Evolutionary conservation across 2,888 invertebrate genomes (phyloP).

Genomic region (Morpho achilles): DNA sequence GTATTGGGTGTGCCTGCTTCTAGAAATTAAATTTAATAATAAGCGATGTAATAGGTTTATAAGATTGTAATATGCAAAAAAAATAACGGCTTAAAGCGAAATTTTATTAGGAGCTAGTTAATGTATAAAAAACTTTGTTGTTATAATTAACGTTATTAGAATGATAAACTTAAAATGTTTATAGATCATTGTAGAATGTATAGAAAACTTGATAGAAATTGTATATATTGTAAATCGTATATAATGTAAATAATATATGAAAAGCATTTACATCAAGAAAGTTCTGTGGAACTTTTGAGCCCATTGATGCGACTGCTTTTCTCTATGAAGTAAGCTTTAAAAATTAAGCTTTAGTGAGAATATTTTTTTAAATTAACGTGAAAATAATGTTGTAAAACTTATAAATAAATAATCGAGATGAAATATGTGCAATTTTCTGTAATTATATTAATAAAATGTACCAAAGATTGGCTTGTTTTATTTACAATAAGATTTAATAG

Average conservation of each 20-base stretch:
- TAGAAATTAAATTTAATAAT: too few species aligned
- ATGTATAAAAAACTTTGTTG: too few species aligned
- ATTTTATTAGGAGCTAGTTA: too few species aligned
- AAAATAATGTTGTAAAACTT: slow-evolving; percentile 38
- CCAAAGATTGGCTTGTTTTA: slow-evolving; percentile 21
- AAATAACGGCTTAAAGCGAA: too few species aligned
- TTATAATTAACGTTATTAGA: too few species aligned
- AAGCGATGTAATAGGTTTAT: too few species aligned
- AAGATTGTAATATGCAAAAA: too few species aligned
- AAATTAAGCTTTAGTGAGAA: slow-evolving; percentile 24
- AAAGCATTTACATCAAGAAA: slow-evolving; percentile 65
- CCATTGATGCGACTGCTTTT: slow-evolving; percentile 68
- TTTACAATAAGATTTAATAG: background rate
- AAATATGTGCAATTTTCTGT: slow-evolving; percentile 62
- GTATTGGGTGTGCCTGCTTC: too few species aligned
- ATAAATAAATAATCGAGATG: slow-evolving; percentile 50
- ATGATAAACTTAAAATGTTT: too few species aligned
- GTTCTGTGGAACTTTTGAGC: slow-evolving; percentile 61
- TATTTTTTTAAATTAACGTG: slow-evolving; percentile 42
- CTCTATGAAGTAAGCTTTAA: slow-evolving; percentile 23
- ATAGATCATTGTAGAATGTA: too few species aligned
- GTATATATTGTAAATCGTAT: slow-evolving; percentile 13
- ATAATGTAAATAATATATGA: slow-evolving; percentile 23
- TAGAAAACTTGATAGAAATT: too few species aligned
- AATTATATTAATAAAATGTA: slow-evolving; percentile 56